Conservation (phyloP, 2,888 invertebrate species). For the Drosophila merina region DNA sequence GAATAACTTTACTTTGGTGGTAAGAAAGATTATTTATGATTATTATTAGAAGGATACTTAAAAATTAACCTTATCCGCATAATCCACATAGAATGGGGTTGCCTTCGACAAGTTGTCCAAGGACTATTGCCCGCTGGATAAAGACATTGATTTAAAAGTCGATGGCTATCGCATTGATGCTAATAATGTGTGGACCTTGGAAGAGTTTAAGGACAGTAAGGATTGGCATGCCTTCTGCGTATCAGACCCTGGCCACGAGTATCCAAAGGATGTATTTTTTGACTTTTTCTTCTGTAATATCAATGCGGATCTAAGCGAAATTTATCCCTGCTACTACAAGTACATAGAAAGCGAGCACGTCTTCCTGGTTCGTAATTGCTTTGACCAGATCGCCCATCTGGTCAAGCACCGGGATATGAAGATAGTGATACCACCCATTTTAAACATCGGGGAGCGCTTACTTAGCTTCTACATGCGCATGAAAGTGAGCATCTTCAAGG, state of each 20-base stretch:
- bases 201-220: constrained; percentile 66
- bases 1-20: constrained; percentile 74
- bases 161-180: constrained; percentile 68
- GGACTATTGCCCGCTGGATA: constrained; percentile 69
- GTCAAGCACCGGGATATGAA: constrained; percentile 68
- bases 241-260: constrained; percentile 62
- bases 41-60: background rate
- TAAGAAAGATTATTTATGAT: constrained; percentile 16
- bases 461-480: constrained; percentile 71
- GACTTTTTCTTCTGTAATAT: constrained; percentile 75
- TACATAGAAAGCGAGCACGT: constrained; percentile 72
- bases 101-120: constrained; percentile 75
- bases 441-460: constrained; percentile 4
- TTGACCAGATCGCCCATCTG: constrained; percentile 73
- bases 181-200: constrained; percentile 57
- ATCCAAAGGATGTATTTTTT: constrained; percentile 69
- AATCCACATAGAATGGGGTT: constrained; percentile 67
- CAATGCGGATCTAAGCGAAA: constrained; percentile 62
- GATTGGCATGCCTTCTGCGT: constrained; percentile 80
- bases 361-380: constrained; percentile 80
- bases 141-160: constrained; percentile 63
- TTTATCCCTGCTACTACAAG: constrained; percentile 83
- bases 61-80: background rate
- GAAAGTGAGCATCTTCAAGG: constrained; percentile 72
- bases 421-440: constrained; percentile 64